Base-by-base conservation (phyloP, 2,113 vertebrate species). In the Strix aluco region DNA sequence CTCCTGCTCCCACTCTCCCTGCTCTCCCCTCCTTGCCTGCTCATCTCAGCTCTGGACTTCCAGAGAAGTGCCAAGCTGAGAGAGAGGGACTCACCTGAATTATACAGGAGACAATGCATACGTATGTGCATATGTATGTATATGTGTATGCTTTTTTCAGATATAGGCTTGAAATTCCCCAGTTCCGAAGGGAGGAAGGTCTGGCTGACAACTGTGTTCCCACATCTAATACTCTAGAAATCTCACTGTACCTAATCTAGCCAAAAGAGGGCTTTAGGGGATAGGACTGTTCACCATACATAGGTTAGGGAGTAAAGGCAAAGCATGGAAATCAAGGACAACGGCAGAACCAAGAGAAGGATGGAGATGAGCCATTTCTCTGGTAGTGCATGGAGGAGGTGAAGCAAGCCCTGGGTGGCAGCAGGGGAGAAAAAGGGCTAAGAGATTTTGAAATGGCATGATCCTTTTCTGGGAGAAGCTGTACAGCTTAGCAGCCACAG, bases 111-210 rank as follows among this genome's bases (percentile, higher is more conserved):
- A 5, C 0, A 5, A 36, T 49, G 13, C 30, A 55, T 21, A 25
- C 15, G 10, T 21, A 40, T 5, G 7, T 57, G 26, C 18, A 27
- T 30, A 59, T 3, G 5, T 49, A 17, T 0, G 3, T 65, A 19
- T 26, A 25, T 32, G 4, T 15, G 38, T 2, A 32, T 4, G 15
- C 4, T 30, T 83, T 83, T 54, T 75, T 55, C 58, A 77, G 16
- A 44, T 34, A 77, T 1, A 12, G 21, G 18, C 49, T 70, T 70
- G 46, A 77, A 81, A 94, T 22, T 65, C 36, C 36, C 29, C 21
- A 34, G 36, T 57, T n/a, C 15, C 0, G 4, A 75, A 79, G 46
- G 13, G 8, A 73, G 27, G 46, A 69, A 67, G 29, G 55, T 5
- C 40, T 62, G 52, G 6, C 46, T 79, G 57, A 30, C 18, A 79